A percentile compares a stretch with the other conserved stretches of the same genome.
These are phyloP conservation scores for Heptranchias perlo DNA, from an alignment of 2,113 vertebrate species.

Conservation along the genomic window DNA sequence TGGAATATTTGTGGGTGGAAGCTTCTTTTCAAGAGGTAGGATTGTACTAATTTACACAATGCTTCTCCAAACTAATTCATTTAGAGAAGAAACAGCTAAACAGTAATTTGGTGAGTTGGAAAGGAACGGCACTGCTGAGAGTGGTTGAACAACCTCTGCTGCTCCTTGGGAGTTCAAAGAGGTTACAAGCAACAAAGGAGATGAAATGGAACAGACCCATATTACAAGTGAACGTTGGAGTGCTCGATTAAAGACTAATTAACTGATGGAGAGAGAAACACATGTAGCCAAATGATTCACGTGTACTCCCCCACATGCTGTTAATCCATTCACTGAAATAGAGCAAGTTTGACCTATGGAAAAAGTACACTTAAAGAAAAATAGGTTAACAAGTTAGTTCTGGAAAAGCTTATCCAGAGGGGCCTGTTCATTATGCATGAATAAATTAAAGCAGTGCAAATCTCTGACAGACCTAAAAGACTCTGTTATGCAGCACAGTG, in stretches of 20 bases:
- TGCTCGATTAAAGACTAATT: slow-evolving; percentile 11
- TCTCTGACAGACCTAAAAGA: background rate
- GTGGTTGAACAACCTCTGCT: background rate
- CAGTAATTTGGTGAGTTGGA: background rate
- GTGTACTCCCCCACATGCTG: background rate
- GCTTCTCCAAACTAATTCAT: background rate
- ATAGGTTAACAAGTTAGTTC: slow-evolving; percentile 33
- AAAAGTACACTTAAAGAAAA: background rate
- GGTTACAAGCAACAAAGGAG: background rate
- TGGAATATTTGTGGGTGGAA: background rate
- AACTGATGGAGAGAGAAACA: slow-evolving; percentile 8
- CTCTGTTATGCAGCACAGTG: background rate
- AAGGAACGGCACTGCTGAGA: background rate
- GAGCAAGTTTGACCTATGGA: background rate
- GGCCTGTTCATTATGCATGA: background rate
- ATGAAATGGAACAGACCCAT: slow-evolving; percentile 26
- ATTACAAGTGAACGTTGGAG: background rate
- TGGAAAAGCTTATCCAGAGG: slow-evolving; percentile 1
- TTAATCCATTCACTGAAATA: background rate
- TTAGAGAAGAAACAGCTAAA: background rate
- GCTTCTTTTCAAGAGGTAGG: no score
- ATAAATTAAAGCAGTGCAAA: background rate
- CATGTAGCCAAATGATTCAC: background rate
- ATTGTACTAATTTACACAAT: background rate
- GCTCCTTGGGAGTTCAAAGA: background rate